Percentiles rank a stretch among this genome's conserved stretches.
phyloP scores from a whole-genome alignment of 2,113 vertebrate species.

The Melierax canorus region DNA sequence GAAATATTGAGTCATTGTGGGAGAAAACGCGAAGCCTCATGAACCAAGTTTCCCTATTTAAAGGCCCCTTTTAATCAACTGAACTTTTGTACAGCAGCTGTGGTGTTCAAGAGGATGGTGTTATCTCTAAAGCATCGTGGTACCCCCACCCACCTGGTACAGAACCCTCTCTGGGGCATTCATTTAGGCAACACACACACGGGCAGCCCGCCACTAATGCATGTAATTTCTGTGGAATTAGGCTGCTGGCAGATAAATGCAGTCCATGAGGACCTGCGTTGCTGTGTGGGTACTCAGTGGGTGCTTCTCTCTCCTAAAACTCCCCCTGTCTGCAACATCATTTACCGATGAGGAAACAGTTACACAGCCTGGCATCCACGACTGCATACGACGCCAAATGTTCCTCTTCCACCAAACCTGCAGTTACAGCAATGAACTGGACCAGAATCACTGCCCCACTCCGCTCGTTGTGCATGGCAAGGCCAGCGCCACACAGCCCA shows the following conservation, averaged over 20 bases:
- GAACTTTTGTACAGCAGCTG: neutral
- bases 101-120: neutral
- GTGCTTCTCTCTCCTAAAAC: neutral
- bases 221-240: neutral
- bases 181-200: neutral
- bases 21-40: neutral
- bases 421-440: neutral
- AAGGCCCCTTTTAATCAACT: neutral
- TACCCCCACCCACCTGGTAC: neutral
- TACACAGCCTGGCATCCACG: neutral
- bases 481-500: neutral
- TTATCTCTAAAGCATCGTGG: neutral
- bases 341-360: neutral
- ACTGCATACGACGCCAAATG: neutral
- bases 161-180: neutral
- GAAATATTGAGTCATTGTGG: neutral
- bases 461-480: accelerated
- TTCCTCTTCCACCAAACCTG: neutral
- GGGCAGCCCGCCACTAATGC: neutral
- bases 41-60: neutral
- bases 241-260: neutral
- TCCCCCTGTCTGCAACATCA: neutral
- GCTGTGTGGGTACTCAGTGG: neutral
- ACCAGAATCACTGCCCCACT: accelerated
- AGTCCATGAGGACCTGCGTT: accelerated